Conservation (phyloP, 1,140 invertebrate species). For the Drosophila ohnishii region DNA sequence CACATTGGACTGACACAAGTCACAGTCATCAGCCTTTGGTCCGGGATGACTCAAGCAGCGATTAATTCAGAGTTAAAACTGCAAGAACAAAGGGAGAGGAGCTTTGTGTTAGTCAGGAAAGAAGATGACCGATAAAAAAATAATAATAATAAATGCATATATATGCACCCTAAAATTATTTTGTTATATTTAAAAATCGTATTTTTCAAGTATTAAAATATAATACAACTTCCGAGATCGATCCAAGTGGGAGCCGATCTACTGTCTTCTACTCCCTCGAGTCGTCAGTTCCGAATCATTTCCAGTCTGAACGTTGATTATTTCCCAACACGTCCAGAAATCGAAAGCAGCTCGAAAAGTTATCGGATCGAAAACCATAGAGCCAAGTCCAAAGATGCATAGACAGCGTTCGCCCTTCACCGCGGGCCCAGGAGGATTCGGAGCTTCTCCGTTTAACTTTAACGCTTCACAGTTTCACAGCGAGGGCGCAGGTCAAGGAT, state of each 20-base stretch:
- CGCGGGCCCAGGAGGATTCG: slow-evolving; percentile 23
- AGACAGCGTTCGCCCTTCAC: slow-evolving; percentile 63
- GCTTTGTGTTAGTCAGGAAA: slow-evolving; percentile 1
- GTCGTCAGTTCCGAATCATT: background rate
- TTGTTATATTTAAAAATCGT: no score
- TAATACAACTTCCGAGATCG: background rate
- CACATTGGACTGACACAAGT: slow-evolving; percentile 25
- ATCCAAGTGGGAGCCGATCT: slow-evolving; percentile 3
- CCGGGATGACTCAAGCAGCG: slow-evolving; percentile 18
- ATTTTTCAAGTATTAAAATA: no score
- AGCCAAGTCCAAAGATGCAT: slow-evolving; percentile 34
- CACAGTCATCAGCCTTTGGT: slow-evolving; percentile 6
- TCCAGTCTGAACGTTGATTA: slow-evolving; percentile 31
- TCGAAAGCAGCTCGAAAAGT: slow-evolving; percentile 18
- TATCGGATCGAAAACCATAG: background rate
- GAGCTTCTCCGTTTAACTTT: slow-evolving; percentile 35
- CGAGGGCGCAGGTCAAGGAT: slow-evolving; percentile 4
- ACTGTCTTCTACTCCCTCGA: background rate
- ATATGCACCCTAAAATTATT: no score
- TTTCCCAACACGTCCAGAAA: slow-evolving; percentile 45
- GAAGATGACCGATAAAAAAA: no score
- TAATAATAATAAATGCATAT: background rate
- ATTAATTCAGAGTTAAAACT: slow-evolving; percentile 11
- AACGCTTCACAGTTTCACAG: slow-evolving; percentile 46
- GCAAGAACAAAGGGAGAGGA: slow-evolving; percentile 30